Percentiles rank a stretch among this genome's conserved stretches.
phyloP scores from a whole-genome alignment of 1,140 invertebrate species.

The Cotesia glomerata region DNA sequence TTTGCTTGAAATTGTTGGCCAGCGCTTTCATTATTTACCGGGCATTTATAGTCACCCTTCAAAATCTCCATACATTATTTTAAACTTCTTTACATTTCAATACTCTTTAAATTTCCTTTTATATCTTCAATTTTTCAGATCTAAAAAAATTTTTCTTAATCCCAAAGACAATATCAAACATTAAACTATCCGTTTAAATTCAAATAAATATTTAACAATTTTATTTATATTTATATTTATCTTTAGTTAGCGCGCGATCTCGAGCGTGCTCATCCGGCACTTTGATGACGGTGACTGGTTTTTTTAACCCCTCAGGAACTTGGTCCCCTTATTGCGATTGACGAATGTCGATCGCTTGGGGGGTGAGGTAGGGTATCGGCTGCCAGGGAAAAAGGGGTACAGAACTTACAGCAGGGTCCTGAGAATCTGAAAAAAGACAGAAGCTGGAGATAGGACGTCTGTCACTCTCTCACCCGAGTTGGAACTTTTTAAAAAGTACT shows the following conservation, averaged over 20 bases:
- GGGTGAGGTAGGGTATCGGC: neutral
- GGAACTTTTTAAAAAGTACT: neutral
- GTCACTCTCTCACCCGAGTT: conserved; percentile 19
- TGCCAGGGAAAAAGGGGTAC: neutral
- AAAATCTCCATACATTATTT: no score
- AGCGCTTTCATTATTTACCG: no score
- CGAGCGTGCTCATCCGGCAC: conserved; percentile 1
- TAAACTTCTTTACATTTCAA: no score
- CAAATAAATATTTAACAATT: no score
- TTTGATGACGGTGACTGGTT: conserved; percentile 24
- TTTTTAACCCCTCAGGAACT: conserved; percentile 16
- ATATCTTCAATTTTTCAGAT: no score
- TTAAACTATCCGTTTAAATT: no score
- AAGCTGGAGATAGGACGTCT: conserved; percentile 28
- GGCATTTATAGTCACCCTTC: no score
- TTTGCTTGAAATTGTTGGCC: neutral
- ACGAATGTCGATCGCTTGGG: conserved; percentile 31
- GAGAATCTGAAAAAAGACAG: neutral
- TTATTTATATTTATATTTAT: neutral
- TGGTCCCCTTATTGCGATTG: conserved; percentile 19
- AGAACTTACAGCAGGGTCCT: neutral
- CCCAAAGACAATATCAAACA: no score
- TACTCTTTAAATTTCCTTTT: no score
- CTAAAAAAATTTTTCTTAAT: no score
- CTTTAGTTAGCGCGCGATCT: neutral